These are phyloP conservation scores for Oligia latruncula DNA, from an alignment of 2,888 invertebrate species.

Conservation along the genomic window DNA sequence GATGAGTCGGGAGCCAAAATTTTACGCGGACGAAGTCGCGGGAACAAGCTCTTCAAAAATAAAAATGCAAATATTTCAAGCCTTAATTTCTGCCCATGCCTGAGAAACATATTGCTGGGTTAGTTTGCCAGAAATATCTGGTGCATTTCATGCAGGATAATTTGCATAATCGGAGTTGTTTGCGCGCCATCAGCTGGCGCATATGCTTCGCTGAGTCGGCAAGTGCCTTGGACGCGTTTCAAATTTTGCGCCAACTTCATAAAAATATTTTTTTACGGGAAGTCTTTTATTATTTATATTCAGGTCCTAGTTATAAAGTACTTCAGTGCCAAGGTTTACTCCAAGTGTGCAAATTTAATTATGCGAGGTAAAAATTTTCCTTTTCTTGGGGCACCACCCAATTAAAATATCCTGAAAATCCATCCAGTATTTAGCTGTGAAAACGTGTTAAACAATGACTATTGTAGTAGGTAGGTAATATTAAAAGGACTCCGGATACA, in stretches of 20 bases:
- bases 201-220: conserved; percentile 32
- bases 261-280: conserved; percentile 7
- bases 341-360: neutral
- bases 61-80: neutral
- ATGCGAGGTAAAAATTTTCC: neutral
- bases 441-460: neutral
- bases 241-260: conserved; percentile 35
- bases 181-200: conserved; percentile 54
- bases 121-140: conserved; percentile 49
- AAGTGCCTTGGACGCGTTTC: conserved; percentile 57
- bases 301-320: neutral
- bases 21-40: no score
- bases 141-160: conserved; percentile 43
- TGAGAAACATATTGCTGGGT: conserved; percentile 26
- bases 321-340: neutral
- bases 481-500: neutral
- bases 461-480: neutral
- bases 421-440: neutral
- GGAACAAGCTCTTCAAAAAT: neutral
- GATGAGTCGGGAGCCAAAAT: no score
- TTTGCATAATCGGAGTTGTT: conserved; percentile 63
- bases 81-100: neutral
- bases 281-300: neutral
- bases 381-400: neutral
- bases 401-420: neutral